Evolutionary conservation across 2,888 invertebrate genomes (phyloP).

Genomic region (Tachina grossa): DNA sequence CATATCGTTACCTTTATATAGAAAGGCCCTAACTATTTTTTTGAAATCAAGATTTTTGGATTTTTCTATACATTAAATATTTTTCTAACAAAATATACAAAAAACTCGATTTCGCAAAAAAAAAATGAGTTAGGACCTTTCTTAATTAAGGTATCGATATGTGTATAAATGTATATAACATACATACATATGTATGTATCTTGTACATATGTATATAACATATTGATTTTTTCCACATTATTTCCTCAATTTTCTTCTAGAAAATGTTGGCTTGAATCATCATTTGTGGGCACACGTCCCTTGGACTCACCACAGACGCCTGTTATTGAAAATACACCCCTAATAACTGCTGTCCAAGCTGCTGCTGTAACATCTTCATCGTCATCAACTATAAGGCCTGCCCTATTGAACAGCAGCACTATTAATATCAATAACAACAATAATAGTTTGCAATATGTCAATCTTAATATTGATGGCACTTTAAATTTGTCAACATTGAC

Average conservation of each 20-base stretch:
- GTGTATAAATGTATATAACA: not conserved
- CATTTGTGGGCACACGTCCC: conserved; percentile 93
- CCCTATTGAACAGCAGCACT: conserved; percentile 50
- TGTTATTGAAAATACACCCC: conserved; percentile 84
- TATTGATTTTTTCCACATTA: conserved; percentile 37
- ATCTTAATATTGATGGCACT: conserved; percentile 56
- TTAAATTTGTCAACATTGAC: conserved; percentile 60
- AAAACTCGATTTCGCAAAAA: too few species aligned
- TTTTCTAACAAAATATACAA: too few species aligned
- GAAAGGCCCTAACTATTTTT: too few species aligned
- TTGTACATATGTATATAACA: conserved; percentile 6
- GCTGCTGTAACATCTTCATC: conserved; percentile 43
- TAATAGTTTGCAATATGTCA: conserved; percentile 65
- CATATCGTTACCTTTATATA: not conserved
- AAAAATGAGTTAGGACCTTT: too few species aligned
- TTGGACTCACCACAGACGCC: conserved; percentile 94
- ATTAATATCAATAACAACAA: conserved; percentile 71
- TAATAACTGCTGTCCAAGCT: conserved; percentile 64
- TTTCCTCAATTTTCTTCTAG: conserved; percentile 71
- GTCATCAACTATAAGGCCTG: conserved; percentile 15
- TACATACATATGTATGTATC: not conserved
- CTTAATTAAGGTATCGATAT: too few species aligned
- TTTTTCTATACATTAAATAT: too few species aligned
- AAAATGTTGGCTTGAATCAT: conserved; percentile 95
- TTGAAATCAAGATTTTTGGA: too few species aligned